Percentiles rank a stretch among this genome's conserved stretches.
Evolutionary conservation across 2,113 vertebrate species (phyloP).

Genomic region (Neomonachus schauinslandi): DNA sequence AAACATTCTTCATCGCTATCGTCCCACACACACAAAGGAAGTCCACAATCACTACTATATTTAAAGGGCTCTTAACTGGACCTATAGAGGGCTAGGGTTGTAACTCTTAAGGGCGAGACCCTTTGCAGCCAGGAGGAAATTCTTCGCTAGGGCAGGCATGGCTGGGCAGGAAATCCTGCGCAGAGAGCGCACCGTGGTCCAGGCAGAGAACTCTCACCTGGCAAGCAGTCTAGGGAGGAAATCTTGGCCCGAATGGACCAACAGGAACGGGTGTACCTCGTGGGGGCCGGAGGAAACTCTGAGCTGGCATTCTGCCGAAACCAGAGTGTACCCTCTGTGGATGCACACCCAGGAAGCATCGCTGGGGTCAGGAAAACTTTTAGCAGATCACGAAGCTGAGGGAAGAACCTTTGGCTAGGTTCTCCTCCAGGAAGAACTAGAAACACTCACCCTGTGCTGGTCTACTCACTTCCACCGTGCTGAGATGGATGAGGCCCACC

Average conservation of each 20-base stretch:
- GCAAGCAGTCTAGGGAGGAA: neutral
- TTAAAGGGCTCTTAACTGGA: neutral
- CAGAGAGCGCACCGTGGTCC: neutral
- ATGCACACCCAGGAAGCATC: neutral
- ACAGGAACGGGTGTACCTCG: neutral
- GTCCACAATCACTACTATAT: neutral
- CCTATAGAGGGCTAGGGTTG: neutral
- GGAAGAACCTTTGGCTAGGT: neutral
- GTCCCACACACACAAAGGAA: conserved; percentile 32
- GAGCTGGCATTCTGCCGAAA: neutral
- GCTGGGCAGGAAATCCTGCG: neutral
- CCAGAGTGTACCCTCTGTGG: neutral
- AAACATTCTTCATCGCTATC: neutral
- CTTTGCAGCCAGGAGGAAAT: neutral
- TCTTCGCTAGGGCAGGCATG: neutral
- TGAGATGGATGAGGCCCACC: rapidly evolving
- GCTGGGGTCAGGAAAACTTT: neutral
- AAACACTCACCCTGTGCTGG: neutral
- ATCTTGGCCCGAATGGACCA: neutral
- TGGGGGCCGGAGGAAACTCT: too few species aligned
- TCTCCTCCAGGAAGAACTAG: too few species aligned
- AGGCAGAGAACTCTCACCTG: neutral
- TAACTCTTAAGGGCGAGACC: neutral
- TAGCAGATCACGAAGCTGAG: neutral
- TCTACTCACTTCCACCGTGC: neutral